These are phyloP conservation scores for Nothoprocta pentlandii DNA, from an alignment of 2,113 vertebrate genomes.

Conservation along the genomic window DNA sequence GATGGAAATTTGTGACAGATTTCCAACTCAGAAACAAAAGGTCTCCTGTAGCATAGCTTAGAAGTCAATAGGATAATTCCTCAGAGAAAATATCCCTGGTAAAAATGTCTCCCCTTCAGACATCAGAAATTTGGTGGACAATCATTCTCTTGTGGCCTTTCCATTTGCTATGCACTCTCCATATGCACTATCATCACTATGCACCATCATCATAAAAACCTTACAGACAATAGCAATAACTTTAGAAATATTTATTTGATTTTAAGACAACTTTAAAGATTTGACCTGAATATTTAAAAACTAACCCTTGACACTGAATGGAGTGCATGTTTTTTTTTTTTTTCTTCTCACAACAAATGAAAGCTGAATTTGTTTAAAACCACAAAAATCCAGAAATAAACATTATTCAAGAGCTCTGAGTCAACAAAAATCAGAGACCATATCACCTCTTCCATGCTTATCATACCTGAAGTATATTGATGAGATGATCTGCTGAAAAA, in stretches of 20 bases:
- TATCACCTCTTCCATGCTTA: neutral
- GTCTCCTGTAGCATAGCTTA: neutral
- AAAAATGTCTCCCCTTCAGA: neutral
- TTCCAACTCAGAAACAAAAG: neutral
- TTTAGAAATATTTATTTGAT: neutral
- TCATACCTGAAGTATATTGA: neutral
- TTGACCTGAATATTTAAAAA: neutral
- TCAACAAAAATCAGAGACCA: neutral
- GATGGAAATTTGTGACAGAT: neutral
- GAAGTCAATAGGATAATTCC: neutral
- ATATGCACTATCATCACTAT: neutral
- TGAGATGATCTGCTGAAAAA: neutral
- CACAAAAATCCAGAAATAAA: neutral
- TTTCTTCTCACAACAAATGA: neutral
- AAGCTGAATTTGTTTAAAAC: neutral
- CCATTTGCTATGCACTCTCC: neutral
- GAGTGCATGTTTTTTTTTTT: fast-evolving
- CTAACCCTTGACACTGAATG: neutral
- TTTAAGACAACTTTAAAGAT: neutral
- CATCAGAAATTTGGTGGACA: neutral
- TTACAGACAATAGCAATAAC: neutral
- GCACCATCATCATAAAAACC: neutral
- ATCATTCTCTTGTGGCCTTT: neutral
- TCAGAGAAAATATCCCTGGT: neutral
- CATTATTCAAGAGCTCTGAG: neutral